Evolutionary conservation across 1,140 invertebrate species (phyloP).

Genomic region (Hyposmocoma kahamanoa): DNA sequence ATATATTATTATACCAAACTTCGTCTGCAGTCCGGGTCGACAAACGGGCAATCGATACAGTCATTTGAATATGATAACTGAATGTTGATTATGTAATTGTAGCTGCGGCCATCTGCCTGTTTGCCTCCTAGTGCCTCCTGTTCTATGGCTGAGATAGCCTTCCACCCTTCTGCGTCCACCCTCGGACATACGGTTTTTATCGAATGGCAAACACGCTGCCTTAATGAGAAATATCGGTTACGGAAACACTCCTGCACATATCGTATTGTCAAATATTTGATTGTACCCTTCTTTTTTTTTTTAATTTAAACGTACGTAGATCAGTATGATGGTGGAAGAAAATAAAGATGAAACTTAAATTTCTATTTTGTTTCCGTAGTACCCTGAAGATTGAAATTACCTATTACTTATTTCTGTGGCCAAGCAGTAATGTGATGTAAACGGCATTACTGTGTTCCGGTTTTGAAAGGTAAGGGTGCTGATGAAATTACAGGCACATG

Average conservation of each 20-base stretch:
- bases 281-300: conserved; percentile 24
- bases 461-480: too few species aligned
- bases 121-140: conserved; percentile 40
- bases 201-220: conserved; percentile 46
- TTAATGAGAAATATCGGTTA: conserved; percentile 69
- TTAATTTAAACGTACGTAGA: too few species aligned
- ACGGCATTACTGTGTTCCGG: too few species aligned
- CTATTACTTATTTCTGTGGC: too few species aligned
- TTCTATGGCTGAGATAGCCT: conserved; percentile 40
- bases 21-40: background rate
- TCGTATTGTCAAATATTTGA: conserved; percentile 58
- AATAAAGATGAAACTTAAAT: too few species aligned
- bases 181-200: conserved; percentile 63
- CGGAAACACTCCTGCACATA: conserved; percentile 60
- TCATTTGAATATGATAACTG: conserved; percentile 52
- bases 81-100: conserved; percentile 66
- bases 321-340: too few species aligned
- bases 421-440: too few species aligned
- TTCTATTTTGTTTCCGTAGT: too few species aligned
- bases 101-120: conserved; percentile 59
- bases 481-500: too few species aligned
- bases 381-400: too few species aligned
- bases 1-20: too few species aligned
- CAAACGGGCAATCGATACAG: conserved; percentile 22
- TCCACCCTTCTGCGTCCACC: conserved; percentile 48